Evolutionary conservation across 2,888 invertebrate genomes (phyloP).

Genomic region (Plutella xylostella): DNA sequence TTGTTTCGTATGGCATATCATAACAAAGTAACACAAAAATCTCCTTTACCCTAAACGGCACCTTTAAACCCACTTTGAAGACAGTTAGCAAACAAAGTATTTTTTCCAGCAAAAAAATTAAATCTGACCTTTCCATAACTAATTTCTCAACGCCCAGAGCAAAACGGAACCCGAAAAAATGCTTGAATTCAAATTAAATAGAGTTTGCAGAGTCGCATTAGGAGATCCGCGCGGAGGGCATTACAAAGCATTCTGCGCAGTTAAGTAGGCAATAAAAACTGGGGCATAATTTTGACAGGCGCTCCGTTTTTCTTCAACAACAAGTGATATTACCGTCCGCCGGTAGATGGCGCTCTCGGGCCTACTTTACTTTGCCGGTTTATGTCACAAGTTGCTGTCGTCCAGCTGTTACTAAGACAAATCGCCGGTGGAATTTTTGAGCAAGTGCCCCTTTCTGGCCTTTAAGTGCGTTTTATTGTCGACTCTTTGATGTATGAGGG

Average conservation of each 20-base stretch:
- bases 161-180: neutral
- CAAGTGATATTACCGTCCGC: neutral
- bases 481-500: neutral
- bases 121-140: too few species aligned
- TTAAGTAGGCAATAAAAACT: slow-evolving; percentile 3
- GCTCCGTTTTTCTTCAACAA: too few species aligned
- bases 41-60: too few species aligned
- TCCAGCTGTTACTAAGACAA: neutral
- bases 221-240: neutral
- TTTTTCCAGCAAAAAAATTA: too few species aligned
- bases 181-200: neutral
- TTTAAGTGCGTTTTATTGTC: neutral
- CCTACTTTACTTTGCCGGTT: neutral
- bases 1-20: too few species aligned
- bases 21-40: too few species aligned
- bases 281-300: neutral
- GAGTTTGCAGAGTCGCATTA: too few species aligned
- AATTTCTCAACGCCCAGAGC: too few species aligned
- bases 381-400: neutral
- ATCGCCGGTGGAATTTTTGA: neutral
- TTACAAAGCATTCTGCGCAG: slow-evolving; percentile 1
- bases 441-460: neutral
- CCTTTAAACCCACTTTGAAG: too few species aligned
- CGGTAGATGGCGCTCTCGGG: neutral
- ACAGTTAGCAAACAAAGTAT: too few species aligned